These are phyloP conservation scores for Melanotaenia pygmaea DNA, from an alignment of 2,797 vertebrate genomes.

Conservation along the genomic window DNA sequence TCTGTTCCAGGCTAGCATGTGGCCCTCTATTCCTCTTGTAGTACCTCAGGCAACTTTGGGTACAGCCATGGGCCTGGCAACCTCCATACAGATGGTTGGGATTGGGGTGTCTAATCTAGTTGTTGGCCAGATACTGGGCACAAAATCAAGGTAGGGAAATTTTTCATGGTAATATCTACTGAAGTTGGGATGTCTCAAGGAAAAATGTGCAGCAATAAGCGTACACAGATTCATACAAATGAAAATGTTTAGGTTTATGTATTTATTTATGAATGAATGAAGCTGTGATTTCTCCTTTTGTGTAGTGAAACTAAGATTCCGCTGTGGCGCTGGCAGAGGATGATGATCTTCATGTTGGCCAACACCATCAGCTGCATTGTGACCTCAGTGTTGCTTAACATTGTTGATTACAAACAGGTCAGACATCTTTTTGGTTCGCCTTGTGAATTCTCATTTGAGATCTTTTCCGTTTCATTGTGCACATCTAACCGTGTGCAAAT, in stretches of 20 bases:
- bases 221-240: too few species aligned
- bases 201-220: too few species aligned
- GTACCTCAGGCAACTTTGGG: constrained; percentile 86
- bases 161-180: not conserved
- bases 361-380: constrained; percentile 84
- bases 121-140: constrained; percentile 86
- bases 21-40: constrained; percentile 87
- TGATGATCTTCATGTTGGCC: constrained; percentile 89
- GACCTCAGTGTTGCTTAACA: constrained; percentile 81
- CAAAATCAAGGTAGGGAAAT: constrained; percentile 78
- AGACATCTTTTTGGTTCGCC: not conserved
- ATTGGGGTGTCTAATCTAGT: constrained; percentile 86
- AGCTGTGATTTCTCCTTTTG: not conserved
- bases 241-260: too few species aligned
- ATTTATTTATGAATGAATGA: not conserved
- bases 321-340: constrained; percentile 85
- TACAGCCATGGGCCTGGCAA: constrained; percentile 87
- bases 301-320: constrained; percentile 85
- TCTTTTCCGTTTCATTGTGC: not conserved
- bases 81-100: constrained; percentile 87
- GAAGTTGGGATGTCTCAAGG: too few species aligned
- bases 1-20: constrained; percentile 84
- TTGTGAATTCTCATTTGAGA: not conserved
- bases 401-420: constrained; percentile 85
- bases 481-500: not conserved